These are phyloP conservation scores for Drosophila falleni DNA, from an alignment of 2,888 invertebrate genomes.

Conservation along the genomic window DNA sequence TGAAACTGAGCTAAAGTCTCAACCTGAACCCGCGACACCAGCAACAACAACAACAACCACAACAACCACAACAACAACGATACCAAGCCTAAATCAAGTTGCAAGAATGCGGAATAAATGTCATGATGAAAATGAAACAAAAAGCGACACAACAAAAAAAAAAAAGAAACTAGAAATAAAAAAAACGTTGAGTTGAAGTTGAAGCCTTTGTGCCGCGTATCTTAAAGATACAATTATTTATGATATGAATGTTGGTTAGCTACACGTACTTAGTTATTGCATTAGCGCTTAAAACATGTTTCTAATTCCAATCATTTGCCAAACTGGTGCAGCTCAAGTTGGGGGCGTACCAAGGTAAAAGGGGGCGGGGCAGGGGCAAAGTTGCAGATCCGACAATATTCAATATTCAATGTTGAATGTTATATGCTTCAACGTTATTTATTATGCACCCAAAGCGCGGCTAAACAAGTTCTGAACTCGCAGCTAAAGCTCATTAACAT, in stretches of 20 bases:
- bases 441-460: slow-evolving; percentile 35
- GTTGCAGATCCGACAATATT: slow-evolving; percentile 7
- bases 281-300: slow-evolving; percentile 51
- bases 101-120: slow-evolving; percentile 80
- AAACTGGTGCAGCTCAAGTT: slow-evolving; percentile 43
- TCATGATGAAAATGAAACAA: slow-evolving; percentile 65
- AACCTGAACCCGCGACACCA: slow-evolving; percentile 43
- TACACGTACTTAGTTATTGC: slow-evolving; percentile 47
- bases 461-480: slow-evolving; percentile 43
- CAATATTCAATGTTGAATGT: slow-evolving; percentile 32
- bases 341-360: slow-evolving; percentile 32
- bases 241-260: slow-evolving; percentile 19
- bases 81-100: slow-evolving; percentile 81
- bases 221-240: slow-evolving; percentile 59
- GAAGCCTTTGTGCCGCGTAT: slow-evolving; percentile 47
- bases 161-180: slow-evolving; percentile 22
- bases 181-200: slow-evolving; percentile 21
- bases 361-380: background rate
- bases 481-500: slow-evolving; percentile 42
- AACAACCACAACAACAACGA: slow-evolving; percentile 23
- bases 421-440: slow-evolving; percentile 37
- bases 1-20: slow-evolving; percentile 29
- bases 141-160: slow-evolving; percentile 19
- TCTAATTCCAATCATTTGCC: slow-evolving; percentile 24
- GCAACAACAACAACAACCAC: slow-evolving; percentile 29